Conservation (phyloP, 2,113 vertebrate species). For the Myanophis thanlyinensis region DNA sequence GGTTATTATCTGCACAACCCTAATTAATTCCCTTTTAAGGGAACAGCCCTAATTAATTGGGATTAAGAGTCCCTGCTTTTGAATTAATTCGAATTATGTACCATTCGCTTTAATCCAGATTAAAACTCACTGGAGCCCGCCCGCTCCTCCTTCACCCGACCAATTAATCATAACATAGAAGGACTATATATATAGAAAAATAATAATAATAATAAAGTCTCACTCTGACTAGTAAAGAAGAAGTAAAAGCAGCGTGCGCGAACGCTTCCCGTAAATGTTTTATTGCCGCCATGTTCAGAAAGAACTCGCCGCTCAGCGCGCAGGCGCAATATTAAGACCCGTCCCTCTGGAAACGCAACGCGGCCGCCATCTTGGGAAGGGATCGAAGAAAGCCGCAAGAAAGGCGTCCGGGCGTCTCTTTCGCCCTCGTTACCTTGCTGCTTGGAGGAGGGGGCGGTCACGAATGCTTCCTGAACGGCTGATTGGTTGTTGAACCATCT, state of each 20-base stretch:
- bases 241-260: fast-evolving
- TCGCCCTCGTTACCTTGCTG: too few species aligned
- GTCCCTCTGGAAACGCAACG: background rate
- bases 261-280: background rate
- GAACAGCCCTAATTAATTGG: background rate
- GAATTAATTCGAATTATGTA: background rate
- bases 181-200: fast-evolving
- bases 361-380: background rate
- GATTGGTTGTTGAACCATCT: background rate
- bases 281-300: background rate
- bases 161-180: too few species aligned
- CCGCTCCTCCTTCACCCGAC: background rate
- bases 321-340: background rate
- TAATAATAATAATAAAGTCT: background rate
- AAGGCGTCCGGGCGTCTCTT: background rate
- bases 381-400: fast-evolving
- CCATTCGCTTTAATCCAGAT: background rate
- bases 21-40: background rate
- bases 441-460: background rate
- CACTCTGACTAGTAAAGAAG: background rate
- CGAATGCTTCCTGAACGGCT: background rate
- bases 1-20: too few species aligned
- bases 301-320: background rate
- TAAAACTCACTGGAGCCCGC: background rate
- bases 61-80: background rate